phyloP scores from a whole-genome alignment of 2,113 vertebrate species.

The Megaceryle maxima region DNA sequence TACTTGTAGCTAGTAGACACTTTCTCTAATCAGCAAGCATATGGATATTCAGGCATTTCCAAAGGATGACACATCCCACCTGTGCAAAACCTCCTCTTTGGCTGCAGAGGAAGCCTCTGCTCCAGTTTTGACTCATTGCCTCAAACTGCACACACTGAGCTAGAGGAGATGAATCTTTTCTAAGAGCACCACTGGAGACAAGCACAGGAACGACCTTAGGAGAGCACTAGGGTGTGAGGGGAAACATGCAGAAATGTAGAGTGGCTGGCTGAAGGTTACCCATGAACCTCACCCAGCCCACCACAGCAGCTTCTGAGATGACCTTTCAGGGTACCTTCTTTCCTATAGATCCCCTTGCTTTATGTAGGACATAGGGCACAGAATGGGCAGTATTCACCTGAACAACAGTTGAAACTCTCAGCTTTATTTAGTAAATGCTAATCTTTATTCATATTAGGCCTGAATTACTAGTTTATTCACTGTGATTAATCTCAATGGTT shows the following conservation, averaged over 20 bases:
- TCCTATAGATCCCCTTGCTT: not conserved
- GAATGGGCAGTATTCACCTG: not conserved
- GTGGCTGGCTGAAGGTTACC: not conserved
- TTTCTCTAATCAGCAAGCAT: not conserved
- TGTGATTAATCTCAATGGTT: not conserved
- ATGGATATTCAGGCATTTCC: not conserved
- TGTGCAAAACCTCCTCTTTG: not conserved
- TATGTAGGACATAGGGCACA: not conserved
- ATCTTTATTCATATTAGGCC: not conserved
- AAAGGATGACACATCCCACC: not conserved
- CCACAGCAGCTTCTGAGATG: not conserved
- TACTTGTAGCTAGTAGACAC: not conserved
- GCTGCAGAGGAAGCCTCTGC: not conserved
- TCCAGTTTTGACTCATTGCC: not conserved
- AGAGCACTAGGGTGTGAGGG: fast-evolving
- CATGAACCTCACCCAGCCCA: not conserved
- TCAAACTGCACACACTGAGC: not conserved
- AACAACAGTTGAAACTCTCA: not conserved
- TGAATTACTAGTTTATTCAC: not conserved
- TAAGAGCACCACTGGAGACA: not conserved
- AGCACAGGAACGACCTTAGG: not conserved
- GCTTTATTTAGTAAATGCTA: not conserved
- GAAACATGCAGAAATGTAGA: not conserved
- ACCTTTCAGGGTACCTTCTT: not conserved
- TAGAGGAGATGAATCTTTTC: not conserved